Base-by-base conservation (phyloP, 2,797 vertebrate genomes). In the Tapera naevia region DNA sequence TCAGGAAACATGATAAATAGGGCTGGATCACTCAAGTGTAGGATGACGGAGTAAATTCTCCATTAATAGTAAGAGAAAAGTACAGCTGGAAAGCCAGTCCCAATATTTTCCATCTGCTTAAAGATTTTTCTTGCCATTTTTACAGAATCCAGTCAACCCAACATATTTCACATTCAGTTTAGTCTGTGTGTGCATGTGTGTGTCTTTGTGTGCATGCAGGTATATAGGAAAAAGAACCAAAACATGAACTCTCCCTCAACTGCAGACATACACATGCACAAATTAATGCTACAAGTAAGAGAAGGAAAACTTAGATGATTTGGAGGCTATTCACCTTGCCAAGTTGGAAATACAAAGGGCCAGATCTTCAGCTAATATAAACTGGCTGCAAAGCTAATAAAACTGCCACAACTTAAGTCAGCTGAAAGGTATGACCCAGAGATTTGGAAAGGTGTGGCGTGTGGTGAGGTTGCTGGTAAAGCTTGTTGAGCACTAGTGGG, bases 221-320 rank as follows among this genome's bases (percentile, higher is more conserved):
- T 23, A 12, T 24, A 22, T 2, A 33, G n/a, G 5, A 23, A 23
- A 45, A 45, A 48, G 48, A 28, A 2, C 45, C 87, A 76, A 46
- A 10, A 0, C 2, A 45, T 6, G 1, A 61, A 6, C 5, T 39
- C 37, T 58, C 71, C 21, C 25, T 84, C 16, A 4, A 14, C 58
- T 72, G 5, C 11, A 51, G 24, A 28, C 3, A 3, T 23, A 14
- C 21, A 27, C 28, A 27, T 7, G 28, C 0, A 1, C 13, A 75
- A 46, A 23, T 30, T 41, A 51, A 30, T 15, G 11, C 19, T 51
- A 39, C 7, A 27, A 69, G n/a, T 17, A 81, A 72, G 32, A 57
- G 12, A 71, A 80, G 7, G 4, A 69, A 53, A 75, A 43, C 23
- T 13, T 21, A 41, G 23, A 4, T 60, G 17, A 51, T 57, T 66